Evolutionary conservation across 2,888 invertebrate species (phyloP).

Genomic region (Eupithecia pulchellata): DNA sequence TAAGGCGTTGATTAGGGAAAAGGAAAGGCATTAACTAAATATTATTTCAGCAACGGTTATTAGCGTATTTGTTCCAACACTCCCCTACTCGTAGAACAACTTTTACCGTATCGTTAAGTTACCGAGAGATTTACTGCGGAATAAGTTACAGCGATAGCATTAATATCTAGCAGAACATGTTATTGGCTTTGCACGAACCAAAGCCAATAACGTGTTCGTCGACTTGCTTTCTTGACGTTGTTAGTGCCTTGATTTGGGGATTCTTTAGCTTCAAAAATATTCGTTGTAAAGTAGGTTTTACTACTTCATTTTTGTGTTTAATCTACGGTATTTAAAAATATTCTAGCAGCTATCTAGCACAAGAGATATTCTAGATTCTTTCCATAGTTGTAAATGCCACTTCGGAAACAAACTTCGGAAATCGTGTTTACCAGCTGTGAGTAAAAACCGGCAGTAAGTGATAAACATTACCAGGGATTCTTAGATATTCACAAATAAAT

Average conservation of each 20-base stretch:
- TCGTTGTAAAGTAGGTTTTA: not conserved
- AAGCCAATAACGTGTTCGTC: no score
- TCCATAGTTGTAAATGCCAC: no score
- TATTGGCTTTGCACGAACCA: conserved; percentile 18
- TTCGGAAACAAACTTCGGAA: no score
- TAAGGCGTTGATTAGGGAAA: conserved; percentile 21
- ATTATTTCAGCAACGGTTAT: conserved; percentile 28
- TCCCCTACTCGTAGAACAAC: conserved; percentile 25
- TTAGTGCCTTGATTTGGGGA: not conserved
- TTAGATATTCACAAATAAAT: no score
- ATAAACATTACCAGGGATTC: not conserved
- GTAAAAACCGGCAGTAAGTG: no score
- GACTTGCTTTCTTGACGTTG: conserved; percentile 6
- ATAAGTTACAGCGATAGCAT: conserved; percentile 12
- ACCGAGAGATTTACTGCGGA: conserved; percentile 16
- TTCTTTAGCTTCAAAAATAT: not conserved
- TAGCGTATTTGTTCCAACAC: conserved; percentile 24
- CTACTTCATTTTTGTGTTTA: no score
- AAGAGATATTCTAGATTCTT: no score
- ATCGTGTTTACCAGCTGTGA: no score
- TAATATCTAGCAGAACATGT: conserved; percentile 8
- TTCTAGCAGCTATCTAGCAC: no score
- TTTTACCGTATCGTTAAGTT: conserved; percentile 29
- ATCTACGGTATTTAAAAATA: no score
- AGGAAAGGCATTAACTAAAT: conserved; percentile 24